phyloP scores from a whole-genome alignment of 2,797 vertebrate species.

The Amniataba percoides region DNA sequence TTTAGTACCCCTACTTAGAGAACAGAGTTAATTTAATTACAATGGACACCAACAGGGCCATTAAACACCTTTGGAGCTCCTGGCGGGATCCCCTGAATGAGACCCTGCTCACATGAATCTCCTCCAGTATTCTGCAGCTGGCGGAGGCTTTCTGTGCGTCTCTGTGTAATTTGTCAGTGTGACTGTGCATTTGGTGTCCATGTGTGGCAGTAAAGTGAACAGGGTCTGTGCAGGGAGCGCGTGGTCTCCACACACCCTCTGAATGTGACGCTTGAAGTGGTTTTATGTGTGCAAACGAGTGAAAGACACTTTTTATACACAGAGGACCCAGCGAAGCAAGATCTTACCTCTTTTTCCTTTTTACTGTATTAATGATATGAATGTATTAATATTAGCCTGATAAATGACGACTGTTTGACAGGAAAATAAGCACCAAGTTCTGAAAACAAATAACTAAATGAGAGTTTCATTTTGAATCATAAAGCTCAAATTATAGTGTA shows the following conservation, averaged over 20 bases:
- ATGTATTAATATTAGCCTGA: neutral
- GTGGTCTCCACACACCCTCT: slow-evolving; percentile 57
- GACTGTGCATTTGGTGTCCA: slow-evolving; percentile 77
- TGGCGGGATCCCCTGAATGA: neutral
- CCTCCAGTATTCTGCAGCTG: neutral
- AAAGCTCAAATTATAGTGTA: neutral
- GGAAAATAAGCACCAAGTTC: neutral
- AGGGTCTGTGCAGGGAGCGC: slow-evolving; percentile 53
- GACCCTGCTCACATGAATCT: slow-evolving; percentile 6
- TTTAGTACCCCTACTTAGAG: slow-evolving; percentile 2
- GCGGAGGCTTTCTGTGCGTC: slow-evolving; percentile 16
- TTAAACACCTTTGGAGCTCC: neutral
- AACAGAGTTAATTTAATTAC: slow-evolving; percentile 28
- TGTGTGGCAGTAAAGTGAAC: slow-evolving; percentile 68
- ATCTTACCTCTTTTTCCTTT: neutral
- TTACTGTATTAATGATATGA: neutral
- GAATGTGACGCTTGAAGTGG: slow-evolving; percentile 55
- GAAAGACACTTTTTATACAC: slow-evolving; percentile 25
- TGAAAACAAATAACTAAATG: neutral
- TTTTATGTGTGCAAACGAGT: slow-evolving; percentile 53
- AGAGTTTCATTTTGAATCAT: neutral
- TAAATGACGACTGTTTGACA: neutral
- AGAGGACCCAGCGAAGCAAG: neutral
- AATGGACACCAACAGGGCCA: slow-evolving; percentile 3
- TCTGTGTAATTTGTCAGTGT: slow-evolving; percentile 35